Conservation (phyloP, 2,113 vertebrate genomes). For the Cephalopterus ornatus region DNA sequence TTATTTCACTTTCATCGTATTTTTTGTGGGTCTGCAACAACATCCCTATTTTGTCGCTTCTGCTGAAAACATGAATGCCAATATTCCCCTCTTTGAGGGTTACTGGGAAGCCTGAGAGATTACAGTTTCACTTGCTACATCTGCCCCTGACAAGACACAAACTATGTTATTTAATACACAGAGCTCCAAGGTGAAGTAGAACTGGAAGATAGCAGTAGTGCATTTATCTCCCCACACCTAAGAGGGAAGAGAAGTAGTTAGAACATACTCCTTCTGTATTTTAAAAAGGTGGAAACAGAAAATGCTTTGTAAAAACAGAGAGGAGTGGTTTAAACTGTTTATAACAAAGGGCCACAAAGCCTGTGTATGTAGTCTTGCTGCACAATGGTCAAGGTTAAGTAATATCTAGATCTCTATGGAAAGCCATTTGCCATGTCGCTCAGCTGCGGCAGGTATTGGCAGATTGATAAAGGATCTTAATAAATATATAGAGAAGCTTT, state of each 20-base stretch:
- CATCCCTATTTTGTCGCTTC: not conserved
- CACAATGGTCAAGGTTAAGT: not conserved
- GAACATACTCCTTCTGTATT: not conserved
- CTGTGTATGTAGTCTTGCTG: not conserved
- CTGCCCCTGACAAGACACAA: not conserved
- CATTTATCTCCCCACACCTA: not conserved
- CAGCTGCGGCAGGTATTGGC: not conserved
- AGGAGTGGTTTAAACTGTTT: not conserved
- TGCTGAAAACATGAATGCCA: not conserved
- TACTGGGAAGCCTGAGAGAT: not conserved
- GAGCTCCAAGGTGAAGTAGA: not conserved
- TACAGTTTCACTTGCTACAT: not conserved
- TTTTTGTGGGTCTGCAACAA: not conserved
- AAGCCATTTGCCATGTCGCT: not conserved
- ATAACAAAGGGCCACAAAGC: not conserved
- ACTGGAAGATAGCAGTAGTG: not conserved
- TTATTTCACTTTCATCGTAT: not conserved
- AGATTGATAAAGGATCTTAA: not conserved
- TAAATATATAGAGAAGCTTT: not conserved
- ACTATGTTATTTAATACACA: not conserved
- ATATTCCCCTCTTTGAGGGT: not conserved
- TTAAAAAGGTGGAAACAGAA: not conserved
- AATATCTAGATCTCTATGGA: not conserved
- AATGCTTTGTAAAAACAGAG: not conserved
- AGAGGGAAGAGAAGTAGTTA: not conserved